phyloP scores from a whole-genome alignment of 2,113 vertebrate species.

The Campylorhamphus procurvoides region DNA sequence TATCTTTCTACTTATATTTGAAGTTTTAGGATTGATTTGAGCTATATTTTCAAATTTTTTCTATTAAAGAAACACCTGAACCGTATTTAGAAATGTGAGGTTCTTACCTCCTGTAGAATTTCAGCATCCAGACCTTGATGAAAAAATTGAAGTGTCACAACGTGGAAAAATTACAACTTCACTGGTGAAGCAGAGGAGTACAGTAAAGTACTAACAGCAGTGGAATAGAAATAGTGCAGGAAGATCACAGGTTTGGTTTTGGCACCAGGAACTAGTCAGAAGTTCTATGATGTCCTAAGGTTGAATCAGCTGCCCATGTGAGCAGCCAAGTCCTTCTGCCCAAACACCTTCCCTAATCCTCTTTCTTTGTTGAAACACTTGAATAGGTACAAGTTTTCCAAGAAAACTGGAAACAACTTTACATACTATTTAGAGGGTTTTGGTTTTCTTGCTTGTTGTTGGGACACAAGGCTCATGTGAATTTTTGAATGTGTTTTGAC shows the following conservation, averaged over 20 bases:
- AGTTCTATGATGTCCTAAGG: slow-evolving; percentile 16
- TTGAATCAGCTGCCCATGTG: slow-evolving; percentile 10
- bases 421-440: background rate
- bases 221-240: background rate
- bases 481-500: background rate
- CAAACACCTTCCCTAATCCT: background rate
- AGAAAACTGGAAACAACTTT: background rate
- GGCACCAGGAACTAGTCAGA: background rate
- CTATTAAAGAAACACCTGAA: background rate
- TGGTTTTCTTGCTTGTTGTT: background rate
- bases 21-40: background rate
- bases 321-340: background rate
- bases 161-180: background rate
- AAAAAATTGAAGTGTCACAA: background rate
- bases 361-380: background rate
- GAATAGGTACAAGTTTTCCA: background rate
- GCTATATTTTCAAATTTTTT: background rate
- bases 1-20: background rate
- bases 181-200: background rate
- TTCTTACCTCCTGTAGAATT: background rate
- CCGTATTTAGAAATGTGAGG: background rate
- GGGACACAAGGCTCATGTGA: background rate
- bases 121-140: background rate
- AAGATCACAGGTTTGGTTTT: background rate
- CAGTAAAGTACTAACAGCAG: background rate